Conservation (phyloP, 1,140 invertebrate species). For the Agrilus planipennis region DNA sequence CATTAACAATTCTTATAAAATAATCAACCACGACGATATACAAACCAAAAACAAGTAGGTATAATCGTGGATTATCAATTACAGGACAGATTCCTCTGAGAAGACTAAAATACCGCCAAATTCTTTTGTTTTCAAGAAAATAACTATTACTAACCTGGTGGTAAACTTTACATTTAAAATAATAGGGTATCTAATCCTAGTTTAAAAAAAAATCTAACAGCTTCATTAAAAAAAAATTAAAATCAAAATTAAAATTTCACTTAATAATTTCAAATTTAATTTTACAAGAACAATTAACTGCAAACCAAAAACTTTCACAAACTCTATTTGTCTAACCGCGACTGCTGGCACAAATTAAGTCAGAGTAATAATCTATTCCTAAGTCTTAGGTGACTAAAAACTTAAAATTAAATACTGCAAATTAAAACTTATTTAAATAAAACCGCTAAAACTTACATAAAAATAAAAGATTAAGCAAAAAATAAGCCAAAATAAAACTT, state of each 20-base stretch:
- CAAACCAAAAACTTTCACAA: slow-evolving; percentile 19
- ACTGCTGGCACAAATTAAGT: slow-evolving; percentile 44
- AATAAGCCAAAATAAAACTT: slow-evolving; percentile 13
- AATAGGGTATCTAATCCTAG: slow-evolving; percentile 57
- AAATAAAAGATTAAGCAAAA: slow-evolving; percentile 17
- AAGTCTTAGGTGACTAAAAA: slow-evolving; percentile 25
- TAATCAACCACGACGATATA: slow-evolving; percentile 43
- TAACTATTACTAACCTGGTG: slow-evolving; percentile 38
- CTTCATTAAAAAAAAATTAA: slow-evolving; percentile 24
- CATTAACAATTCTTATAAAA: slow-evolving; percentile 40
- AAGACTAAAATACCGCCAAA: slow-evolving; percentile 44
- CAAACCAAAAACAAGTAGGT: slow-evolving; percentile 39
- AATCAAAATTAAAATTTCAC: slow-evolving; percentile 28
- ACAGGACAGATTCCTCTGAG: slow-evolving; percentile 45
- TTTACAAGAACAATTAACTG: slow-evolving; percentile 13
- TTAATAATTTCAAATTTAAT: slow-evolving; percentile 18
- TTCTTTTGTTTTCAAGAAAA: slow-evolving; percentile 42
- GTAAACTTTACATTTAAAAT: slow-evolving; percentile 34
- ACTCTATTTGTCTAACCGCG: slow-evolving; percentile 39
- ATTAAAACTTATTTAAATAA: slow-evolving; percentile 12
- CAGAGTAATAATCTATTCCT: slow-evolving; percentile 29
- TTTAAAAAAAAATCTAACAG: slow-evolving; percentile 34
- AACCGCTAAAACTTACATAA: slow-evolving; percentile 26
- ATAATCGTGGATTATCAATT: slow-evolving; percentile 44
- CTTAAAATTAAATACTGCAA: slow-evolving; percentile 24